Percentiles rank a stretch among this genome's conserved stretches.
phyloP scores from a whole-genome alignment of 2,888 invertebrate species.

The Chromoteleia sp. region DNA sequence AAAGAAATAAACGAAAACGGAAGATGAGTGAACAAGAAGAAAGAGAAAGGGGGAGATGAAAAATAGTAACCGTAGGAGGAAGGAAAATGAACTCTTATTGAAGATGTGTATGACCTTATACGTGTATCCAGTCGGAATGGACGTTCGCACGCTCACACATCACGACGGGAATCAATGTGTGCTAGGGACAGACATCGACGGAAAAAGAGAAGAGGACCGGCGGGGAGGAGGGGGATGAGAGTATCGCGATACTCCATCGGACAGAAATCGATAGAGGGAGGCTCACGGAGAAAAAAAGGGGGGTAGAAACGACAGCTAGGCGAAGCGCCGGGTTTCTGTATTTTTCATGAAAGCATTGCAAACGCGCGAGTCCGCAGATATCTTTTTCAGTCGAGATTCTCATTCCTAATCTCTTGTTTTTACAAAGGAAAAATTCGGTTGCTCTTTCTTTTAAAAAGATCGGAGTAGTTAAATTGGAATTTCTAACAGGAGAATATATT shows the following conservation, averaged over 20 bases:
- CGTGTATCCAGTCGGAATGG: conserved; percentile 70
- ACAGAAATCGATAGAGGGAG: conserved; percentile 80
- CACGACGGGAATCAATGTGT: conserved; percentile 51
- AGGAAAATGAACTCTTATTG: conserved; percentile 36
- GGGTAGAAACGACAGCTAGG: conserved; percentile 55
- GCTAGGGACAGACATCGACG: conserved; percentile 48
- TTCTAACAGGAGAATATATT: background rate
- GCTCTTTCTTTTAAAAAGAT: background rate
- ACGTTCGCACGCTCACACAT: conserved; percentile 72
- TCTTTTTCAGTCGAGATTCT: conserved; percentile 71
- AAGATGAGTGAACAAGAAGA: too few species aligned
- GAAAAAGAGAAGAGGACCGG: conserved; percentile 62
- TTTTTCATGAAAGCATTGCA: conserved; percentile 81
- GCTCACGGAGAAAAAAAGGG: conserved; percentile 67
- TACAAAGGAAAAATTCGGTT: background rate
- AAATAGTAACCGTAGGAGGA: conserved; percentile 7
- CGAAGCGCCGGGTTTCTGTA: conserved; percentile 71
- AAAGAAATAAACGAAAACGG: too few species aligned
- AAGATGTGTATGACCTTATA: conserved; percentile 33
- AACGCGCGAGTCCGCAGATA: conserved; percentile 77
- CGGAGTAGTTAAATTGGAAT: background rate
- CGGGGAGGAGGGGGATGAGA: conserved; percentile 51
- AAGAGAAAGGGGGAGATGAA: too few species aligned
- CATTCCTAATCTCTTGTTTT: conserved; percentile 58
- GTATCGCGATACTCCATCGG: conserved; percentile 79